Conservation (phyloP, 2,888 invertebrate genomes). For the Mythimna vitellina region DNA sequence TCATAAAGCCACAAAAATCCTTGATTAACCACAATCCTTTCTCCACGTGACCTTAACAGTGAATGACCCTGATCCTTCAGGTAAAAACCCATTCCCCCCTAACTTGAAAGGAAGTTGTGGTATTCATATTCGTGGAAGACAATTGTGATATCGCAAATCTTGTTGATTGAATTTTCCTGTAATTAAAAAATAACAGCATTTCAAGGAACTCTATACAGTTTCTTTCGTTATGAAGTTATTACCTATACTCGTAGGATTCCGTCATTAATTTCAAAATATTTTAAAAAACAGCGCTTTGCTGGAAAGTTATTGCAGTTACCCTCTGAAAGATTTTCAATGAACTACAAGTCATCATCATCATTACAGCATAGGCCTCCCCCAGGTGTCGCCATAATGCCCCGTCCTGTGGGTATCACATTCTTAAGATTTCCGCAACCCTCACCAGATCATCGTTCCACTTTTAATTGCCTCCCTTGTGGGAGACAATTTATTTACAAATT, state of each 20-base stretch:
- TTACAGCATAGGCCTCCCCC: too few relatives aligned
- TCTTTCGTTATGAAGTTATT: neutral
- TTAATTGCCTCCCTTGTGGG: too few relatives aligned
- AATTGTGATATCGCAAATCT: too few relatives aligned
- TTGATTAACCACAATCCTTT: neutral
- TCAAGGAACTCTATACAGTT: neutral
- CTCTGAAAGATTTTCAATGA: too few relatives aligned
- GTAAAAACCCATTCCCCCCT: neutral
- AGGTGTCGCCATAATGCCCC: too few relatives aligned
- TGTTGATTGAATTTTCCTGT: neutral
- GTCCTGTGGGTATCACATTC: too few relatives aligned
- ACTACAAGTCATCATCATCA: too few relatives aligned
- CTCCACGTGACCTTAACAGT: neutral
- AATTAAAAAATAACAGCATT: neutral
- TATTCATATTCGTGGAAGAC: slow-evolving; percentile 2
- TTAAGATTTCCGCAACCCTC: neutral
- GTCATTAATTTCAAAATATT: too few relatives aligned
- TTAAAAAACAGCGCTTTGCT: too few relatives aligned
- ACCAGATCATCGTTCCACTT: neutral
- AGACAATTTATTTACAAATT: too few relatives aligned
- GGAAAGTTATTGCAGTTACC: too few relatives aligned
- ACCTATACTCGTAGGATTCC: too few relatives aligned
- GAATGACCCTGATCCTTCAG: neutral
- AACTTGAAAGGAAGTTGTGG: neutral
- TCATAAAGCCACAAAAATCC: neutral